Base-by-base conservation (phyloP, 2,113 vertebrate species). In the Apteryx mantelli region DNA sequence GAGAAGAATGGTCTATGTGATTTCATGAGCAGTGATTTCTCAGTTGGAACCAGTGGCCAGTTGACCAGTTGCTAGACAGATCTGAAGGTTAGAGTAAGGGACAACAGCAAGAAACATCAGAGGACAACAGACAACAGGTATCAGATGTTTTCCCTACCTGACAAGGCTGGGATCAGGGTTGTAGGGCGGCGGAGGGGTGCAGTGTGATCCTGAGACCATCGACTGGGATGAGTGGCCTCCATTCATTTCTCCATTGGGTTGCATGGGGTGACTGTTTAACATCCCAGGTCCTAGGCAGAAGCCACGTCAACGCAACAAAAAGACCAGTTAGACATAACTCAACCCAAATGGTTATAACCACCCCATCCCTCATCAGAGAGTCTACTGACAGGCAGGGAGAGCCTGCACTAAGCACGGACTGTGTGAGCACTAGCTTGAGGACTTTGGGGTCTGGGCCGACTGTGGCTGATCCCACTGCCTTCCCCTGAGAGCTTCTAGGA, bases 81-180 rank as follows among this genome's bases (percentile, higher is more conserved):
- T 50, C 66, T 36, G 46, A 55, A 66, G 81, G 86, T 92, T 91
- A 96, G 95, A 74, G 71, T 1, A 3, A 60, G 87, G 88, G 94
- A 84, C 69, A n/a, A 91, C 60, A 94, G 91, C 82, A 7, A 32
- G 86, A 63, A 53, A 16, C 5, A 0, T 3, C 26, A 52, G 86
- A 52, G 56, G 77, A 88, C 28, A 15, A 26, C 80, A 34, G 61
- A 93, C 60, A 34, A 7, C 26, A 44, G 68, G 84, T 44, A 18
- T 0, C 0, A 1, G 78, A 7, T 0, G 0, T 79, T 65, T 4
- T 28, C 66, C 97, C 97, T 98, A 99, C 99, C 99, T 99, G 99
- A 99, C 98, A 3, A 99, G 99, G 98, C 99, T 99, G 98, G 99
- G 99, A 97, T 99, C 99, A 2, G 99, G 99, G 76, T 99, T 99